Evolutionary conservation across 2,888 invertebrate species (phyloP), one percentile per base, ranked within the genome.

Genomic region (Tortricodes alternella): DNA sequence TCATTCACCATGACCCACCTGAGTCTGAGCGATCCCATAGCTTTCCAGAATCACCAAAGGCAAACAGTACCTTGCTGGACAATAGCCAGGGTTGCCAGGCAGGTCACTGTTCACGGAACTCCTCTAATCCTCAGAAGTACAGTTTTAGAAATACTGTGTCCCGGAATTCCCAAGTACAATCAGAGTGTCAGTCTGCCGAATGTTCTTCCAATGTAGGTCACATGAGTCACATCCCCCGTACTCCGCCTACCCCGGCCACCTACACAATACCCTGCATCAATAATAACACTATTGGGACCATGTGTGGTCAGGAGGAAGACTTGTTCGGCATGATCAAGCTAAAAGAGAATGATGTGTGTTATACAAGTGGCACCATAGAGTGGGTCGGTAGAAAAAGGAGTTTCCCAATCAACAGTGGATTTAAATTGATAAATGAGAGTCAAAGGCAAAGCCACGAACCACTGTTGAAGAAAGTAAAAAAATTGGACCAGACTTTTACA

Each of bases 341-440:
- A 2, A 79, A 76, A 62, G 81, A 85, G 46, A 82, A 83, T 73
- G 89, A 90, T 77, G 83, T 89, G 2, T 90, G 90, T 65, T 90
- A 90, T 60, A 90, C 89, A 2, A 89, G 85, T 68, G 90, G 89
- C 2, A 85, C 82, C 5, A 89, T 90, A 53, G 89, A 89, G 61
- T 89, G 89, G 90, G 88, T 90, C 9, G 89, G 89, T 11, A 78
- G 81, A 52, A 91, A 89, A 60, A 74, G 88, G 62, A 83, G 75
- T 63, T 88, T 77, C 62, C 89, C 89, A 57, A 67, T 89, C 48
- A 89, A 89, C 57, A 83, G 80, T 70, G 89, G 89, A 4, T 91
- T 90, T 68, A 90, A 89, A 80, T 67, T 84, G 58, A 68, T 89
- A 8, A 73, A 69, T 67, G 78, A 78, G 23, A 69, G 55, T 55